Conservation (phyloP, 2,888 invertebrate species). For the Chelonus formosanus region DNA sequence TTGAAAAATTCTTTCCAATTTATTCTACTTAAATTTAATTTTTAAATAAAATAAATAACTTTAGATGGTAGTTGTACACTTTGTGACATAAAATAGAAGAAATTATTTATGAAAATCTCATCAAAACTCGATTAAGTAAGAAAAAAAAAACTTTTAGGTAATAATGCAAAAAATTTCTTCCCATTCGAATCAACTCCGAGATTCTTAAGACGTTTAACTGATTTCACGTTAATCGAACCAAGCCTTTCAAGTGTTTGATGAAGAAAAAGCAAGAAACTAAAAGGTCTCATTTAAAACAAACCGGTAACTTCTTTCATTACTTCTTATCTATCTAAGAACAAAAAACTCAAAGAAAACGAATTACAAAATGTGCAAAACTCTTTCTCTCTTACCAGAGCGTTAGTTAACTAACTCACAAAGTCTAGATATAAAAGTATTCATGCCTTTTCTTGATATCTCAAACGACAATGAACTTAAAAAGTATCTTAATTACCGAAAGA, state of each 20-base stretch:
- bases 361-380: background rate
- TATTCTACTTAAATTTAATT: background rate
- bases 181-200: background rate
- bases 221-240: conserved; percentile 20
- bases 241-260: background rate
- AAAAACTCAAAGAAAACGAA: background rate
- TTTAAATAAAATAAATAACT: background rate
- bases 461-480: too few species aligned
- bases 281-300: conserved; percentile 22
- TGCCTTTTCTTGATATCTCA: background rate
- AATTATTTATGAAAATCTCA: background rate
- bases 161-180: too few species aligned
- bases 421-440: background rate
- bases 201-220: too few species aligned
- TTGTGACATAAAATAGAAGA: background rate
- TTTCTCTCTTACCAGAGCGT: conserved; percentile 5
- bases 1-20: conserved; percentile 2
- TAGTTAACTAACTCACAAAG: background rate
- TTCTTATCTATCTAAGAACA: background rate
- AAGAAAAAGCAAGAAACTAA: background rate
- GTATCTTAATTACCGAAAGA: conserved; percentile 8
- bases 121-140: conserved; percentile 5
- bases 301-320: conserved; percentile 18
- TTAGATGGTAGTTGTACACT: conserved; percentile 26
- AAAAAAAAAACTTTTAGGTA: background rate